These are phyloP conservation scores for Caerostris extrusa DNA, from an alignment of 1,140 invertebrate species.

Conservation along the genomic window DNA sequence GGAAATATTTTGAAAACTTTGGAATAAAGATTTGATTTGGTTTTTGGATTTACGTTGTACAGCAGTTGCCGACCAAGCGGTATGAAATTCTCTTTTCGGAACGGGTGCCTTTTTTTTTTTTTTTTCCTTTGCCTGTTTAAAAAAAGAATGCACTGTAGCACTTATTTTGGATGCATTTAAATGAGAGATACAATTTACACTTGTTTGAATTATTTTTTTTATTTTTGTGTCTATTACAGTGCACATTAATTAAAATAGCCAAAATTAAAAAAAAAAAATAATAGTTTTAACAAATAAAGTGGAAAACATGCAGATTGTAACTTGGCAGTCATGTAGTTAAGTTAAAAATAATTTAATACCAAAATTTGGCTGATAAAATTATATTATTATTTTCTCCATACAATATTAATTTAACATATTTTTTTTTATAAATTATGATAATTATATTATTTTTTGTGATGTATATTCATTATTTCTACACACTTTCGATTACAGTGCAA, in stretches of 20 bases:
- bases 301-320: background rate
- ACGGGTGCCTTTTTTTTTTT: background rate
- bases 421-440: too few species aligned
- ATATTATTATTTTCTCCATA: too few species aligned
- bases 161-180: background rate
- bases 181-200: background rate
- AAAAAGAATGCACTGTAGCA: background rate
- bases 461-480: too few species aligned
- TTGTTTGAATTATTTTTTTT: background rate
- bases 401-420: too few species aligned
- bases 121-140: background rate
- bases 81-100: background rate
- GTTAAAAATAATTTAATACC: too few species aligned
- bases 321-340: too few species aligned
- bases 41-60: slow-evolving; percentile 42
- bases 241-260: background rate
- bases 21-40: slow-evolving; percentile 73
- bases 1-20: slow-evolving; percentile 61
- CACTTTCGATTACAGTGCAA: too few species aligned
- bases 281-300: background rate
- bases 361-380: too few species aligned
- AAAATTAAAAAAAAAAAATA: too few species aligned
- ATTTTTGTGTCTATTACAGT: background rate
- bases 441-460: too few species aligned
- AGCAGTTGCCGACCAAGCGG: background rate